A percentile compares a stretch with the other conserved stretches of the same genome.
Conservation (phyloP, 2,888 invertebrate species). For the Zygogramma bicolorata region DNA sequence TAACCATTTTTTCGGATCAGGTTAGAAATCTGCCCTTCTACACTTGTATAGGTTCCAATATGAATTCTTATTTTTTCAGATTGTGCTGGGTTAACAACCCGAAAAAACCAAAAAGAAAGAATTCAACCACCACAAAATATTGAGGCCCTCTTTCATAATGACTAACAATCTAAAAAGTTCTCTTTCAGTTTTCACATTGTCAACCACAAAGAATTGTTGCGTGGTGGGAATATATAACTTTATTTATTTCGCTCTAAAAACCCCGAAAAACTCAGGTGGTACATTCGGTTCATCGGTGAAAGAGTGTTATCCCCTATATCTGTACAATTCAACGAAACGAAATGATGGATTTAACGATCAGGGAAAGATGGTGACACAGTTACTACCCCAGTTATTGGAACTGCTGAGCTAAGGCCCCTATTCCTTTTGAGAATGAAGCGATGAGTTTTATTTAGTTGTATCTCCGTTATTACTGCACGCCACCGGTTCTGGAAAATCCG, state of each 20-base stretch:
- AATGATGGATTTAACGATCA: constrained; percentile 15
- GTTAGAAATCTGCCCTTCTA: too few species aligned
- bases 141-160: too few species aligned
- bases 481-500: not conserved
- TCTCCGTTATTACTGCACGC: not conserved
- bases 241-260: not conserved
- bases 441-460: constrained; percentile 16
- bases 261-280: not conserved
- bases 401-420: constrained; percentile 17
- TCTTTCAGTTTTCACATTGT: not conserved
- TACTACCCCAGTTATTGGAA: constrained; percentile 17
- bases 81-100: too few species aligned
- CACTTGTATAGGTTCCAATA: too few species aligned
- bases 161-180: not conserved
- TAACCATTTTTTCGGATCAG: too few species aligned
- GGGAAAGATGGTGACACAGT: constrained; percentile 15
- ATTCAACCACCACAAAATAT: too few species aligned
- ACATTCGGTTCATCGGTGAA: not conserved
- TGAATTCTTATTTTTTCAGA: too few species aligned
- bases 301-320: not conserved
- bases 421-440: constrained; percentile 1
- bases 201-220: not conserved
- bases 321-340: constrained; percentile 3
- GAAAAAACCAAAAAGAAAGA: too few species aligned
- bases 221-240: not conserved